Evolutionary conservation across 2,888 invertebrate genomes (phyloP), one percentile per base, ranked within the genome.

Genomic region (Dorcus parallelipipedus): DNA sequence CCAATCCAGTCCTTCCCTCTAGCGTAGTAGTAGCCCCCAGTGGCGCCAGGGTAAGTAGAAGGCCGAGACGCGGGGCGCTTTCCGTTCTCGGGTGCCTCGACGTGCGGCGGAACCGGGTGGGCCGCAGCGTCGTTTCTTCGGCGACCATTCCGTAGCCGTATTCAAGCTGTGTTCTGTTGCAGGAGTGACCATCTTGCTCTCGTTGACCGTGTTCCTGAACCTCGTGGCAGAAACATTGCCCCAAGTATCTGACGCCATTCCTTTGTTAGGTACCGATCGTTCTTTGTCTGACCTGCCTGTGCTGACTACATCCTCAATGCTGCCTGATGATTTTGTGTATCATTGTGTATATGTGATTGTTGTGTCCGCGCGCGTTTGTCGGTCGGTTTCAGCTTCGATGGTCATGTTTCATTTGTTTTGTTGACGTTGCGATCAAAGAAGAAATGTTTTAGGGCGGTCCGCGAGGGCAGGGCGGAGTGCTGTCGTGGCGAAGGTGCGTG

Each of bases 151-250:
- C 52, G 23, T 49, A 68, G 69, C 69, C 69, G 70, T 79, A 81
- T 81, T 83, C 82, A 83, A 81, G 76, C 75, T 83, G 77, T 84
- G 80, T 84, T 84, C 84, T 87, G 85, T 91, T 91, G 82, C 92
- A 96, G 96, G 96, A 86, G 95, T 97, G 85, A 96, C 96, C 85
- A 96, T 97, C 85, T 92, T 97, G 84, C 94, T 98, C 82, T 97
- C 97, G 83, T 91, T 98, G 87, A 97, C 97, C 86, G 97, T 98
- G 86, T 98, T 98, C 88, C 93, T 97, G 86, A 95, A 97, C 87
- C 91, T 97, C 87, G 97, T 98, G 83, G 96, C 97, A 75, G 97
- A 97, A 89, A 96, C 97, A 84, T 93, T 97, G 91, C 97, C 97
- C 83, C 96, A 95, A 87, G 97, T 97, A 83, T 97, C 97, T 83